phyloP scores from a whole-genome alignment of 2,113 vertebrate genomes.

The Lepisosteus oculatus region DNA sequence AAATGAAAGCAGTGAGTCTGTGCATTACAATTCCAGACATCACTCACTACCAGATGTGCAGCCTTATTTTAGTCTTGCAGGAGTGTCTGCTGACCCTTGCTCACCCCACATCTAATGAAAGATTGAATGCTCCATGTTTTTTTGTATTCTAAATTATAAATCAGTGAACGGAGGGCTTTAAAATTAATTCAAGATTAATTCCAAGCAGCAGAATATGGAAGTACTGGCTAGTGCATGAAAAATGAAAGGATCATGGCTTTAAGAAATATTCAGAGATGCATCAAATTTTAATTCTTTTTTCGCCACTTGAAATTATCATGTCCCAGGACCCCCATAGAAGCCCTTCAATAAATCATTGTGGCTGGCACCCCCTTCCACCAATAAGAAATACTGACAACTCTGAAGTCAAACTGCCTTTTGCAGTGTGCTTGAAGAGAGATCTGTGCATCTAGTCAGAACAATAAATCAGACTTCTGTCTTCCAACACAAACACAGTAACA shows the following conservation, averaged over 20 bases:
- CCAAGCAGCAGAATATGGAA: constrained; percentile 49
- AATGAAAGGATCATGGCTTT: constrained; percentile 59
- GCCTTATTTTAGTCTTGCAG: constrained; percentile 68
- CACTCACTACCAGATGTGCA: constrained; percentile 71
- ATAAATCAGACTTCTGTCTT: constrained; percentile 41
- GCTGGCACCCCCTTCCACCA: constrained; percentile 35
- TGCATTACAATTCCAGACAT: constrained; percentile 75
- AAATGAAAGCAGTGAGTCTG: constrained; percentile 59
- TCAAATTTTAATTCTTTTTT: constrained; percentile 57
- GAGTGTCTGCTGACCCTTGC: constrained; percentile 73
- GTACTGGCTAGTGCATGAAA: constrained; percentile 57
- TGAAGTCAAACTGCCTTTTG: constrained; percentile 30
- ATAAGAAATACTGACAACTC: constrained; percentile 31
- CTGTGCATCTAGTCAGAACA: constrained; percentile 36
- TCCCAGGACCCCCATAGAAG: constrained; percentile 46
- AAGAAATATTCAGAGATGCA: constrained; percentile 47
- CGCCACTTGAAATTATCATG: constrained; percentile 54
- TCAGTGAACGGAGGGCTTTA: constrained; percentile 59
- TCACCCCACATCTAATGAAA: constrained; percentile 79
- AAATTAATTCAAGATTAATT: constrained; percentile 75
- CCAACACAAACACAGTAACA: constrained; percentile 35
- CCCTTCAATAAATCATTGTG: constrained; percentile 54
- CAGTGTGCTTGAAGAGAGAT: constrained; percentile 35
- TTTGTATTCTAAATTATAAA: constrained; percentile 65
- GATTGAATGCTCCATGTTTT: constrained; percentile 69